Evolutionary conservation across 2,113 vertebrate species (phyloP), one percentile per base, ranked within the genome.

Genomic region (Periophthalmus modestus): DNA sequence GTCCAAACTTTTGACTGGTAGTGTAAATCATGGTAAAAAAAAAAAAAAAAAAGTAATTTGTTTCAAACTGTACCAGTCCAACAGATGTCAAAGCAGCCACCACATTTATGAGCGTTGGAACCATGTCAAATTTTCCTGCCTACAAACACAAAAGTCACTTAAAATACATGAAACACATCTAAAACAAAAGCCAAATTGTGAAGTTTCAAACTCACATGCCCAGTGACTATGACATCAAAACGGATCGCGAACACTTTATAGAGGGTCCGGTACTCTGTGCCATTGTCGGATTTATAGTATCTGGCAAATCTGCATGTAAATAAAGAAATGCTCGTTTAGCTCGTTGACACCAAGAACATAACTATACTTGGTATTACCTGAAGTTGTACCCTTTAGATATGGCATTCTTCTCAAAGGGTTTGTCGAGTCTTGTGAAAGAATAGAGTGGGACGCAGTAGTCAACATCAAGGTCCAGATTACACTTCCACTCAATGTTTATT

Each of bases 401-500:
- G 0, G 1, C 73, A 79, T 86, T n/a, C n/a, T n/a, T n/a, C n/a
- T n/a, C n/a, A n/a, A n/a, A n/a, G n/a, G n/a, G n/a, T n/a, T n/a
- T 72, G 1, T 98, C 96, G 0, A 98, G 92, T 52, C 95, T 89
- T 0, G 94, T 96, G 89, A 99, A 99, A 65, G 94, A 94, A 80
- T 97, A 98, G 0, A 16, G 87, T 58, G 97, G 97, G n/a, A 93
- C 78, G 81, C 97, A 98, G 0, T 86, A 57, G 0, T 96, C 94
- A 89, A 93, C 91, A 14, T 91, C 67, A 18, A 57, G 77, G 83
- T 98, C 97, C 72, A 99, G 82, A 82, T 99, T 94, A 18, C 97
- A 99, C 36, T 94, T 92, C 97, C 97, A 98, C 74, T 93, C 89
- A 16, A 99, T 96, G 90, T 96, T 97, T 80, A 98, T 97, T 62